Base-by-base conservation (phyloP, 1,140 invertebrate species). In the Rhagoletis zephyria region DNA sequence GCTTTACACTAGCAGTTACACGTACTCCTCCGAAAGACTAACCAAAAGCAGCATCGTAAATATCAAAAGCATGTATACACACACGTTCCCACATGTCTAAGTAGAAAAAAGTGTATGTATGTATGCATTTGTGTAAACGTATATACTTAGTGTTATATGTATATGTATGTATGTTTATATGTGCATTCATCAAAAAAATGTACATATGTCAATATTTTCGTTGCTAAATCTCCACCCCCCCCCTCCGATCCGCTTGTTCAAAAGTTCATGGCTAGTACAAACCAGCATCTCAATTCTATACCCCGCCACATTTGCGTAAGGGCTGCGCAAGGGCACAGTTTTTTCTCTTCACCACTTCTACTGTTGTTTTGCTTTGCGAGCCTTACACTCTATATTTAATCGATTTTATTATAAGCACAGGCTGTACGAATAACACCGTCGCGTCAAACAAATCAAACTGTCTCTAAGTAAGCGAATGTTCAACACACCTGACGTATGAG, bases 401-500 rank as follows among this genome's bases (percentile, higher is more conserved):
- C 40, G 64, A 67, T 67, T 67, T 67, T 67, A 42, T 1, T 67
- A 19, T 30, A 9, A 67, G 30, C 30, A 30, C 64, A 65, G 64
- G 30, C 64, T 40, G 30, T 19, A 40, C 30, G 64, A 65, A 65
- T 30, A 40, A 7, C 19, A 40, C 0, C 64, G 64, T 30, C 64
- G 19, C 19, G 64, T 19, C 64, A 30, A 30, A 65, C 30, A 65
- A 67, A 67, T 67, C 64, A 67, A 67, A 67, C 64, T 48, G 70
- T 48, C 70, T 74, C 70, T 16, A n/a, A 45, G 14, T 12, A 56
- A 42, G 16, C 45, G 48, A 40, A 42, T 16, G 45, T 74, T 40
- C 42, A 42, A n/a, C 70, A 45, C 16, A 74, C 70, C 45, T 48
- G 70, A 48, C 42, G 70, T 74, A 74, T 74, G 70, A 74, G 70